Evolutionary conservation across 2,888 invertebrate genomes (phyloP).

Genomic region (Acanthococcus lagerstroemiae): DNA sequence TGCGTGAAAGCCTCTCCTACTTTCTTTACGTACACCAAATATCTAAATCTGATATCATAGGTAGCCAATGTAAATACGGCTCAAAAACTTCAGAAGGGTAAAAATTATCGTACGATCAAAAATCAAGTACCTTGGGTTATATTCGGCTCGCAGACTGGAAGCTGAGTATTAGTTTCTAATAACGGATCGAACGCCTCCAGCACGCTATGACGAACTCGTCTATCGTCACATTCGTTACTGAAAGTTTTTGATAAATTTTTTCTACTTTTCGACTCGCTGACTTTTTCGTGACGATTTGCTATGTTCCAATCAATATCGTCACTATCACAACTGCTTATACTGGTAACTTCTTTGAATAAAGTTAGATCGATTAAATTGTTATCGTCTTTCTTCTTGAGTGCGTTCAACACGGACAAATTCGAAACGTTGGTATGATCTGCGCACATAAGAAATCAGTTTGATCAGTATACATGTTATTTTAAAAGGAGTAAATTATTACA

Average conservation of each 20-base stretch:
- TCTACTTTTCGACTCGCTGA: neutral
- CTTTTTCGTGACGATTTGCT: neutral
- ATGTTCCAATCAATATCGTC: slow-evolving; percentile 3
- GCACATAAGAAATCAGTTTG: too few relatives aligned
- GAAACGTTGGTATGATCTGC: slow-evolving; percentile 15
- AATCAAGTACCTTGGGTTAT: too few relatives aligned
- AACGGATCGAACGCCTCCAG: slow-evolving; percentile 82
- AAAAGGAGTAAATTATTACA: too few relatives aligned
- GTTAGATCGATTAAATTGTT: slow-evolving; percentile 52
- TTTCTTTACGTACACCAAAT: too few relatives aligned
- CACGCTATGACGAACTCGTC: slow-evolving; percentile 53
- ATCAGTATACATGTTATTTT: too few relatives aligned
- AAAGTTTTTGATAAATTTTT: slow-evolving; percentile 5
- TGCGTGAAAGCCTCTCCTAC: too few relatives aligned
- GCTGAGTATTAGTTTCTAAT: slow-evolving; percentile 43
- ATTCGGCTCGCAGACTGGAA: too few relatives aligned
- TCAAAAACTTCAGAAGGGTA: too few relatives aligned
- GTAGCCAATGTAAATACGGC: too few relatives aligned
- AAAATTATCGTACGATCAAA: too few relatives aligned
- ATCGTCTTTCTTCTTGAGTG: slow-evolving; percentile 45
- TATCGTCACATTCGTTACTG: neutral
- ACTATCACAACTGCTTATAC: neutral
- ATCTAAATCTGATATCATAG: too few relatives aligned
- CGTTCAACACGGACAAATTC: slow-evolving; percentile 32
- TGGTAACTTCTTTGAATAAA: slow-evolving; percentile 40